phyloP scores from a whole-genome alignment of 2,797 vertebrate genomes.

The Silurus lanzhouensis region DNA sequence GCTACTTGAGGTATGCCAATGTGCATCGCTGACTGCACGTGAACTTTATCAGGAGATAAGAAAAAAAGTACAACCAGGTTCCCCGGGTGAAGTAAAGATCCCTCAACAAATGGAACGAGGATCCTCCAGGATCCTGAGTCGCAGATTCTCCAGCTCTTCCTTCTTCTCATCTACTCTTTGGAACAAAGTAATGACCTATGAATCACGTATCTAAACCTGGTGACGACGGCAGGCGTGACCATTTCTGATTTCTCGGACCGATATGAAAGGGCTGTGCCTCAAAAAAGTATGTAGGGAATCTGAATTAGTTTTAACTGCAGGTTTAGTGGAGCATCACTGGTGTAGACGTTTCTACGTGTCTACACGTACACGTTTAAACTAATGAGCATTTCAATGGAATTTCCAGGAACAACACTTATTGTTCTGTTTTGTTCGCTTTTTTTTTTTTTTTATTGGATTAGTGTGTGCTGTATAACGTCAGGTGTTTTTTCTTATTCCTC shows the following conservation, averaged over 20 bases:
- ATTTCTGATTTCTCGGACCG: slow-evolving; percentile 66
- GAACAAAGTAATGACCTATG: slow-evolving; percentile 64
- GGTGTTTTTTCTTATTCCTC: background rate
- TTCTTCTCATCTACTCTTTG: background rate
- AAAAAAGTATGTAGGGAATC: slow-evolving; percentile 17
- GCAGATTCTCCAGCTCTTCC: background rate
- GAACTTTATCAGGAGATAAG: no score
- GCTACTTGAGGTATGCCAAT: slow-evolving; percentile 31
- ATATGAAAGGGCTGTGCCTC: slow-evolving; percentile 61
- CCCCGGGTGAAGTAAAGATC: background rate
- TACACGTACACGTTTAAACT: background rate
- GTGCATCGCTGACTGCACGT: no score
- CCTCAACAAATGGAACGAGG: slow-evolving; percentile 17
- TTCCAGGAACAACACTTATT: slow-evolving; percentile 1
- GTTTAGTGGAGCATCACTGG: background rate
- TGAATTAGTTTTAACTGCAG: background rate
- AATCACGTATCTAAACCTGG: slow-evolving; percentile 72
- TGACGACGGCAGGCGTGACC: slow-evolving; percentile 66
- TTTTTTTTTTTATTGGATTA: background rate
- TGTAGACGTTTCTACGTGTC: slow-evolving; percentile 14
- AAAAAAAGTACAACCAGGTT: slow-evolving; percentile 17
- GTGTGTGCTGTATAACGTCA: background rate
- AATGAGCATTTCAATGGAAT: background rate
- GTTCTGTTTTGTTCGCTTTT: background rate
- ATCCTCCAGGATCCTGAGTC: slow-evolving; percentile 41